Evolutionary conservation across 2,113 vertebrate species (phyloP).

Genomic region (Serilophus lunatus): DNA sequence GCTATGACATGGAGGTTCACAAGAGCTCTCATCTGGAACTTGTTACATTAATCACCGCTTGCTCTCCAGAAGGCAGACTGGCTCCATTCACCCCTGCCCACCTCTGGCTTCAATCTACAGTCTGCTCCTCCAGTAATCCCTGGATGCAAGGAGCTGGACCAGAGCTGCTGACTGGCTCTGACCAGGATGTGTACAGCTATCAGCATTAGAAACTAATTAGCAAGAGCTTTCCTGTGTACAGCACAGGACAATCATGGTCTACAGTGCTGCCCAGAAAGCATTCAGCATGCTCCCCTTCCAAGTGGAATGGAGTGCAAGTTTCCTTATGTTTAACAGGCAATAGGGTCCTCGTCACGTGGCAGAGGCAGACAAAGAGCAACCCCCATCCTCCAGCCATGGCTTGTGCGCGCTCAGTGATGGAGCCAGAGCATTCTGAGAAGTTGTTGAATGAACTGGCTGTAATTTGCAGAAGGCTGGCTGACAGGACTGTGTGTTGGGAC

Average conservation of each 20-base stretch:
- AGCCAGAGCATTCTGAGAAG: not conserved
- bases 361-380: constrained; percentile 2
- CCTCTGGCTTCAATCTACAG: constrained; percentile 30
- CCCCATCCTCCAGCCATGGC: not conserved
- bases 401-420: not conserved
- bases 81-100: constrained; percentile 40
- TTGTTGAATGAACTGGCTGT: not conserved
- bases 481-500: not conserved
- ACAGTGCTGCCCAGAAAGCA: not conserved
- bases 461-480: not conserved
- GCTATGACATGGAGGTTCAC: not conserved
- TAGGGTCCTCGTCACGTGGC: not conserved
- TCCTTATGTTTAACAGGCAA: not conserved
- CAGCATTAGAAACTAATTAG: constrained; percentile 23
- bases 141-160: not conserved
- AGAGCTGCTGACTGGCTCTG: not conserved
- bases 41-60: not conserved
- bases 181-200: not conserved
- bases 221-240: not conserved
- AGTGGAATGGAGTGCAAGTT: not conserved
- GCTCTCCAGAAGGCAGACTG: constrained; percentile 33
- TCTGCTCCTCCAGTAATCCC: not conserved
- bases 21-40: constrained; percentile 55
- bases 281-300: not conserved
- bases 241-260: not conserved